phyloP scores from a whole-genome alignment of 2,113 vertebrate species.

The Limanda limanda region DNA sequence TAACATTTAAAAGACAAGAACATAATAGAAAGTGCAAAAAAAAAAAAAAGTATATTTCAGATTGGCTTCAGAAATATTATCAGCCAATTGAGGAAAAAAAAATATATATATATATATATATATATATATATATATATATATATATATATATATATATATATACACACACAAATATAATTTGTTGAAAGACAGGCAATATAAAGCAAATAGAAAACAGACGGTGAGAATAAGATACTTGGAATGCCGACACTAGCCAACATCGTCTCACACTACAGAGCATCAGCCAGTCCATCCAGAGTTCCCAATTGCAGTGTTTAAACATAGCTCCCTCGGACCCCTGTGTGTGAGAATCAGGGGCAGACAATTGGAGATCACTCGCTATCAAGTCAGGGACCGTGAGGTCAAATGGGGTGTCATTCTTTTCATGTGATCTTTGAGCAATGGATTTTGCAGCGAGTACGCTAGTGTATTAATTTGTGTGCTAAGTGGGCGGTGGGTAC shows the following conservation, averaged over 20 bases:
- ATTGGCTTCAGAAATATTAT: slow-evolving; percentile 65
- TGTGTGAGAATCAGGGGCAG: slow-evolving; percentile 44
- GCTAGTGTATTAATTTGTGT: slow-evolving; percentile 59
- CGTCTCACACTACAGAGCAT: slow-evolving; percentile 61
- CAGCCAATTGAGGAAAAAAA: slow-evolving; percentile 52
- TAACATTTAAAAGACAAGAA: slow-evolving; percentile 67
- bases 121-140: too few species aligned
- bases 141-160: slow-evolving; percentile 9
- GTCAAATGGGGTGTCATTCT: slow-evolving; percentile 35
- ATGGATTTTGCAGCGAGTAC: slow-evolving; percentile 42
- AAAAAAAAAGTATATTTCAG: slow-evolving; percentile 53
- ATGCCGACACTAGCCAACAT: slow-evolving; percentile 69
- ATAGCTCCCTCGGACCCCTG: slow-evolving; percentile 48
- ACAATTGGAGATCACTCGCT: slow-evolving; percentile 39
- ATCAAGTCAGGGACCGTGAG: slow-evolving; percentile 19
- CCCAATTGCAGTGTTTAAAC: slow-evolving; percentile 49
- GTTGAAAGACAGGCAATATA: slow-evolving; percentile 53
- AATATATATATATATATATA: slow-evolving; percentile 7
- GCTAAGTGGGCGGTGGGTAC: slow-evolving; percentile 35
- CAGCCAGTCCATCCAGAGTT: slow-evolving; percentile 58
- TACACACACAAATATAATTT: slow-evolving; percentile 47
- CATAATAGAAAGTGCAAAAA: slow-evolving; percentile 63
- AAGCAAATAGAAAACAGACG: slow-evolving; percentile 52
- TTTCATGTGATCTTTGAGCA: slow-evolving; percentile 62
- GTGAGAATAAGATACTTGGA: slow-evolving; percentile 53